Base-by-base conservation (phyloP, 1,140 invertebrate genomes). In the Drosophila arawakana region DNA sequence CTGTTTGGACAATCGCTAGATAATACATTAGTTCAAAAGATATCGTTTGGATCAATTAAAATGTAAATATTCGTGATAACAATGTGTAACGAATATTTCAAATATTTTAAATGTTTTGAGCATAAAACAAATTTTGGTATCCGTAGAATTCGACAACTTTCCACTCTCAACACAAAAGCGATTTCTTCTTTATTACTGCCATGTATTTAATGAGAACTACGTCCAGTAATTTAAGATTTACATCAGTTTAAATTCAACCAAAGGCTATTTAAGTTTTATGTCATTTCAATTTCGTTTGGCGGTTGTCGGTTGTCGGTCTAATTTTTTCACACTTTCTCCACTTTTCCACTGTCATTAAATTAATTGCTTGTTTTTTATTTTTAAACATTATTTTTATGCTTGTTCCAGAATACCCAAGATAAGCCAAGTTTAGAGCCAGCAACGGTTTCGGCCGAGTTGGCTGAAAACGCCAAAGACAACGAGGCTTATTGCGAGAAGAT, bases 401-500 rank as follows among this genome's bases (percentile, higher is more conserved):
- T 1, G 41, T 79, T 76, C 9, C 41, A 88, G 83, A 57, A 41
- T 13, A 41, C 39, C 2, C 43, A 49, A 47, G 76, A 88, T n/a
- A 54, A 71, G 41, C 8, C 50, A 7, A 18, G 65, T 43, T 47
- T 50, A 18, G 55, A 21, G 25, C 15, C 55, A 46, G 37, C 46
- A 18, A 55, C 60, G 13, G 67, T 41, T 46, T 1, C 65, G 7
- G 10, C 35, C 4, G 37, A 66, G 35, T 59, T 72, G 4, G 67
- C 52, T 0, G 71, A 77, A 54, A 35, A 37, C 11, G 34, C 67
- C 35, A 80, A 91, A 59, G 84, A 91, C 25, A 76, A 73, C 0
- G 91, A 92, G 71, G 86, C 80, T 6, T 86, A 89, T 69, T 92
- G 91, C 41, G 91, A 92, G 52, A 90, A 88, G 18, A 81, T 92